Conservation (phyloP, 2,888 invertebrate species). For the Scaptomyza polygonia region DNA sequence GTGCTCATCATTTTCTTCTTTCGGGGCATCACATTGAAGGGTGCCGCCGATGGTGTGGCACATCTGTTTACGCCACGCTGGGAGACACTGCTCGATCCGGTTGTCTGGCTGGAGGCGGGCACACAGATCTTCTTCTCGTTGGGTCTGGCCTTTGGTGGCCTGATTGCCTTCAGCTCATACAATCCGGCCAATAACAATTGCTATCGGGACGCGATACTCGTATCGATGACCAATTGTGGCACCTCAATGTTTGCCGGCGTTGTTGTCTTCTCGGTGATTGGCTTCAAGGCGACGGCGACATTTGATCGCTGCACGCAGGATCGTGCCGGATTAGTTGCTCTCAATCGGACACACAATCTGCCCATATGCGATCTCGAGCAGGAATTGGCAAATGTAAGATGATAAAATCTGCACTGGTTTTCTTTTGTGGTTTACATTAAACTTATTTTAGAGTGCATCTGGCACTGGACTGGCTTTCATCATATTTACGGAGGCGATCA, state of each 20-base stretch:
- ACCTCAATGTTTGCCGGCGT: slow-evolving; percentile 99
- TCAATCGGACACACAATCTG: slow-evolving; percentile 87
- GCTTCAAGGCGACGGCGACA: slow-evolving; percentile 89
- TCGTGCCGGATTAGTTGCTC: slow-evolving; percentile 86
- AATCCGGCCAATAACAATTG: slow-evolving; percentile 99
- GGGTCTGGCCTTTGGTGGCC: slow-evolving; percentile 96
- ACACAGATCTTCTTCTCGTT: slow-evolving; percentile 99
- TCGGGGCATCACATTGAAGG: slow-evolving; percentile 95
- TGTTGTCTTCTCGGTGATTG: slow-evolving; percentile 97
- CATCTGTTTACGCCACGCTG: slow-evolving; percentile 97
- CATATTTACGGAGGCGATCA: slow-evolving; percentile 98
- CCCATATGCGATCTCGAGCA: slow-evolving; percentile 93
- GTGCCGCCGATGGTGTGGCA: slow-evolving; percentile 90
- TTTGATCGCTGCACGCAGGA: slow-evolving; percentile 83
- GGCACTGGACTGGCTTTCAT: slow-evolving; percentile 98
- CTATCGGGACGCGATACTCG: slow-evolving; percentile 95
- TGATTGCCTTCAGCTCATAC: slow-evolving; percentile 97
- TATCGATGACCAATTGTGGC: slow-evolving; percentile 95
- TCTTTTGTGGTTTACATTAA: neutral
- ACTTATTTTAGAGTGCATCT: slow-evolving; percentile 91
- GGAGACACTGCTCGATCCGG: slow-evolving; percentile 95
- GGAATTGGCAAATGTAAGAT: slow-evolving; percentile 94
- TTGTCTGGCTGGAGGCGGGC: slow-evolving; percentile 98
- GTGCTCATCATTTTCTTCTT: slow-evolving; percentile 98
- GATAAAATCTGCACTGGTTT: no score